These are phyloP conservation scores for Campaea margaritaria DNA, from an alignment of 2,888 invertebrate species.

Conservation along the genomic window DNA sequence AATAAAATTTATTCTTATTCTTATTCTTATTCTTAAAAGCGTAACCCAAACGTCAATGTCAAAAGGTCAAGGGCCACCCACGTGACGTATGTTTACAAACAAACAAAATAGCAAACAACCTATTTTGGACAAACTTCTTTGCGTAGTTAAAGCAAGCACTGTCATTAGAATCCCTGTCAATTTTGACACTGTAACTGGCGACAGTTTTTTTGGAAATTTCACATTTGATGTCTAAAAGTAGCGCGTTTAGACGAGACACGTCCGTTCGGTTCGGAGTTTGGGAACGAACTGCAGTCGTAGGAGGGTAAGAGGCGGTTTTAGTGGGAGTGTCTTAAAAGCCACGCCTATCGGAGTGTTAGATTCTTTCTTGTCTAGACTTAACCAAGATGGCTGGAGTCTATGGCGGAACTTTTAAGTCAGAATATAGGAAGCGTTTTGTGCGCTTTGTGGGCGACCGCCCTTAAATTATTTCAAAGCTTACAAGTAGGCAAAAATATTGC, in stretches of 20 bases:
- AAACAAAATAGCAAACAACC: constrained; percentile 41
- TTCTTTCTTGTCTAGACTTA: constrained; percentile 38
- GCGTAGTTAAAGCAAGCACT: neutral
- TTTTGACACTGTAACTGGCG: neutral
- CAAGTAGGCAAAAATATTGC: too few relatives aligned
- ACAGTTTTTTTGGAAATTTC: constrained; percentile 5
- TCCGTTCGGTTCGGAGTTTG: constrained; percentile 22
- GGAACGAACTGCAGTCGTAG: constrained; percentile 28
- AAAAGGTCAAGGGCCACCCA: constrained; percentile 43
- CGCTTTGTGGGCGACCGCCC: too few relatives aligned
- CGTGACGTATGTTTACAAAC: constrained; percentile 54
- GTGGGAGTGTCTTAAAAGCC: constrained; percentile 26
- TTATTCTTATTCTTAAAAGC: too few relatives aligned
- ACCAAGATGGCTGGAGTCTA: constrained; percentile 27
- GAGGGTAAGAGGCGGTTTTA: constrained; percentile 27
- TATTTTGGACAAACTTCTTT: neutral
- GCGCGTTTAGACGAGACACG: constrained; percentile 19
- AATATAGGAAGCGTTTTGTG: too few relatives aligned
- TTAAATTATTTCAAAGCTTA: too few relatives aligned
- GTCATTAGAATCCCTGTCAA: constrained; percentile 4
- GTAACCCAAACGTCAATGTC: too few relatives aligned
- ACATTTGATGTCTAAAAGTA: constrained; percentile 15
- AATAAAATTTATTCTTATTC: too few relatives aligned
- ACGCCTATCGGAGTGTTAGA: constrained; percentile 33
- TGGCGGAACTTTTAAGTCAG: too few relatives aligned